Conservation (phyloP, 2,888 invertebrate species). For the Eupithecia abbreviata region DNA sequence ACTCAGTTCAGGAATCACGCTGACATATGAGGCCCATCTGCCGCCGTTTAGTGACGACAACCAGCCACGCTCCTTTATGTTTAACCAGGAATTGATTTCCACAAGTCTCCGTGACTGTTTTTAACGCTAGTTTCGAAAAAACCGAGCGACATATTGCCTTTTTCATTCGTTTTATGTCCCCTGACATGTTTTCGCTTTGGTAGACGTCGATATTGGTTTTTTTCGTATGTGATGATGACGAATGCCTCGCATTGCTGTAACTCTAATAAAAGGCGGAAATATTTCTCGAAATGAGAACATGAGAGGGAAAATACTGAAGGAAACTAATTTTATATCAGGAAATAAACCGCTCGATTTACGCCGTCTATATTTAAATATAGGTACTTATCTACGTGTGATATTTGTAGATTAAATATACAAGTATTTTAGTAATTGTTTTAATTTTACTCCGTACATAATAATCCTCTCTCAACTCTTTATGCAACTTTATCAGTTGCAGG, state of each 20-base stretch:
- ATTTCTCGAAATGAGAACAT: conserved; percentile 18
- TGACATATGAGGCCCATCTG: conserved; percentile 70
- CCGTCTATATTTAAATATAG: background rate
- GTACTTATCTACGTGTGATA: background rate
- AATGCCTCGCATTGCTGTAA: conserved; percentile 57
- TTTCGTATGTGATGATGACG: conserved; percentile 62
- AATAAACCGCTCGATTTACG: background rate
- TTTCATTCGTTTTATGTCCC: conserved; percentile 70
- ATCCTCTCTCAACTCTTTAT: background rate
- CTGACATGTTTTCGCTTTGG: conserved; percentile 66
- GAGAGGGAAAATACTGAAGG: background rate
- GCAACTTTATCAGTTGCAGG: background rate
- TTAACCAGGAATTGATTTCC: conserved; percentile 73
- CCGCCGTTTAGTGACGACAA: conserved; percentile 64
- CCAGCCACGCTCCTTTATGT: conserved; percentile 64
- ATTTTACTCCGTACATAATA: background rate
- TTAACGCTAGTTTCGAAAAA: conserved; percentile 70
- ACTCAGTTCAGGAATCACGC: conserved; percentile 54
- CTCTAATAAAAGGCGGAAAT: conserved; percentile 52
- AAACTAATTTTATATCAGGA: conserved; percentile 1
- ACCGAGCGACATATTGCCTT: conserved; percentile 73
- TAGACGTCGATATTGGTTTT: conserved; percentile 66
- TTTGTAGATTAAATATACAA: background rate
- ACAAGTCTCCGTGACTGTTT: conserved; percentile 66
- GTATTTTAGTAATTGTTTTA: no score